phyloP scores from a whole-genome alignment of 64 coral and sea anemone species.

The Montipora capricornis region DNA sequence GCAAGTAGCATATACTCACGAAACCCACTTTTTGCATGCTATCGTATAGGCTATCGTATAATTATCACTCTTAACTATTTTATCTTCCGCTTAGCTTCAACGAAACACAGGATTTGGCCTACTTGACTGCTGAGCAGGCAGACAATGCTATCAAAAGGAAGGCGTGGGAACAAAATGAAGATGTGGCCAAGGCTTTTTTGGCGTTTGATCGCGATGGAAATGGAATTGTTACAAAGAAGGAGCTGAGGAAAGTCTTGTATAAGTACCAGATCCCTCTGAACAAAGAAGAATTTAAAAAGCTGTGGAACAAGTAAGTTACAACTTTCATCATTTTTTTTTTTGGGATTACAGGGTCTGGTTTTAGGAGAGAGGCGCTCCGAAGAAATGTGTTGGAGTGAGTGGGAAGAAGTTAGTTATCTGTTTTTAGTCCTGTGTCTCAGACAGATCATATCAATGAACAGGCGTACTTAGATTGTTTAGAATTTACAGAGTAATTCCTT shows the following conservation, averaged over 20 bases:
- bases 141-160: slow-evolving; percentile 88
- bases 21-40: neutral
- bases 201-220: slow-evolving; percentile 95
- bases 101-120: slow-evolving; percentile 79
- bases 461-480: too few relatives aligned
- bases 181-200: slow-evolving; percentile 89
- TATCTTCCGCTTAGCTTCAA: slow-evolving; percentile 62
- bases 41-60: too few relatives aligned
- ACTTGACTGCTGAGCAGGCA: slow-evolving; percentile 84
- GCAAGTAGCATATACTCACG: too few relatives aligned
- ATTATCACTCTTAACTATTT: neutral
- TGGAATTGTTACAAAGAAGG: slow-evolving; percentile 95
- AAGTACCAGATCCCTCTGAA: slow-evolving; percentile 87
- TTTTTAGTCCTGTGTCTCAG: too few relatives aligned
- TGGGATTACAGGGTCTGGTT: too few relatives aligned
- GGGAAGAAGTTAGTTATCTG: too few relatives aligned
- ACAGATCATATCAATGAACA: too few relatives aligned
- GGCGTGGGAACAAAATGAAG: slow-evolving; percentile 79
- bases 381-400: too few relatives aligned
- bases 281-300: slow-evolving; percentile 92
- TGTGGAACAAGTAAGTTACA: slow-evolving; percentile 86
- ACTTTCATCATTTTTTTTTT: too few relatives aligned
- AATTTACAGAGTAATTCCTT: too few relatives aligned
- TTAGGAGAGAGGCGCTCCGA: too few relatives aligned
- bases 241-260: slow-evolving; percentile 92